Percentiles rank a stretch among this genome's conserved stretches.
Evolutionary conservation across 2,797 vertebrate species (phyloP).

Genomic region (Aeoliscus strigatus): DNA sequence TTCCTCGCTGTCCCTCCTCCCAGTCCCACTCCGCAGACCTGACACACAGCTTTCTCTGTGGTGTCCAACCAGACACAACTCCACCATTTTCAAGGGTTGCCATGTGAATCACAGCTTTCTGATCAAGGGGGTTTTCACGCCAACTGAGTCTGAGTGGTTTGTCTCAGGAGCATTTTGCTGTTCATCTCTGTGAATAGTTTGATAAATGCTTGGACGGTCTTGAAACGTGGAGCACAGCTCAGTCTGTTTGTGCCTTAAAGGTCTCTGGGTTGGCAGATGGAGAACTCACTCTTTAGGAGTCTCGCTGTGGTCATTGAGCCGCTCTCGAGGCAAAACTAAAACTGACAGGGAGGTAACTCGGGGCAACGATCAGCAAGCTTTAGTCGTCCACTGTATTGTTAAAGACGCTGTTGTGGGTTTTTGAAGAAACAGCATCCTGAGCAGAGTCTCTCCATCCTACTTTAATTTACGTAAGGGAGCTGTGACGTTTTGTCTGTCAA

Average conservation of each 20-base stretch:
- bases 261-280: conserved; percentile 27
- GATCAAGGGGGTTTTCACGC: conserved; percentile 28
- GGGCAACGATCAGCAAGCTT: conserved; percentile 41
- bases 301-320: conserved; percentile 35
- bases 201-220: conserved; percentile 28
- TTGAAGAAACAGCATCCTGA: conserved; percentile 16
- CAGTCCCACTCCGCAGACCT: conserved; percentile 18
- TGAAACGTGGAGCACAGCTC: conserved; percentile 29
- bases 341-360: conserved; percentile 45
- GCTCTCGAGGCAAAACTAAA: conserved; percentile 41
- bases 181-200: conserved; percentile 13
- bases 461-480: conserved; percentile 13
- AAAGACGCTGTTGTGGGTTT: conserved; percentile 21
- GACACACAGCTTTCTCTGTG: conserved; percentile 38
- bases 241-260: conserved; percentile 13
- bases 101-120: conserved; percentile 29
- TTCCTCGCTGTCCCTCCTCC: too few relatives aligned
- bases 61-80: conserved; percentile 46
- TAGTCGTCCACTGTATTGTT: conserved; percentile 18
- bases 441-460: conserved; percentile 8
- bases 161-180: conserved; percentile 13
- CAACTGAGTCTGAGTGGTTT: conserved; percentile 11
- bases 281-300: conserved; percentile 21
- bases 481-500: too few relatives aligned
- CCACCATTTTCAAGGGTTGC: conserved; percentile 37